A percentile compares a stretch with the other conserved stretches of the same genome.
Conservation (phyloP, 2,797 vertebrate genomes). For the Antrozous pallidus region DNA sequence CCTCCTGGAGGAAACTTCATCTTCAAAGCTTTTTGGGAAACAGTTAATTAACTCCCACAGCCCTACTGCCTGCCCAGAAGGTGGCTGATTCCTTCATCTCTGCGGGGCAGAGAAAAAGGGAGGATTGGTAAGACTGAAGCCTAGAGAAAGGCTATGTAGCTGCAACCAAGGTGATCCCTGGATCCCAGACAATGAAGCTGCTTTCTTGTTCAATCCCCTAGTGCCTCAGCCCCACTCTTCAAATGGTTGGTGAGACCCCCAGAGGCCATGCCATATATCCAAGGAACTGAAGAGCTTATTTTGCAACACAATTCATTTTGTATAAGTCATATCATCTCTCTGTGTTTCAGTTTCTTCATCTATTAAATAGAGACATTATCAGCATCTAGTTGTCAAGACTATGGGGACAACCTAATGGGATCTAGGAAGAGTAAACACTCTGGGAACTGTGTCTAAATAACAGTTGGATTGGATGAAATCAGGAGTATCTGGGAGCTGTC, state of each 20-base stretch:
- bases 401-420: background rate
- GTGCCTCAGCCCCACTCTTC: background rate
- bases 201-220: background rate
- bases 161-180: background rate
- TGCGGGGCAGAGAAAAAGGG: background rate
- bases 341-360: background rate
- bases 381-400: background rate
- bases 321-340: background rate
- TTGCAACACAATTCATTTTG: constrained; percentile 29
- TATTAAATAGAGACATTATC: constrained; percentile 1
- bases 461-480: background rate
- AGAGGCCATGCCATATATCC: background rate
- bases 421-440: background rate
- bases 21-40: constrained; percentile 74
- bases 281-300: background rate
- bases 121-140: constrained; percentile 2
- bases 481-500: background rate
- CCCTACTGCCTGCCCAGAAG: constrained; percentile 19
- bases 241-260: background rate
- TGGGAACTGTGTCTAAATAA: background rate
- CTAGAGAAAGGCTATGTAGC: constrained; percentile 24
- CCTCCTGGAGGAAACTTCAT: constrained; percentile 49
- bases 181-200: background rate
- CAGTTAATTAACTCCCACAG: constrained; percentile 70
- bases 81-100: constrained; percentile 22